Percentiles rank a stretch among this genome's conserved stretches.
These are phyloP conservation scores for Sphaeramia orbicularis DNA, from an alignment of 2,797 vertebrate genomes.

Conservation along the genomic window DNA sequence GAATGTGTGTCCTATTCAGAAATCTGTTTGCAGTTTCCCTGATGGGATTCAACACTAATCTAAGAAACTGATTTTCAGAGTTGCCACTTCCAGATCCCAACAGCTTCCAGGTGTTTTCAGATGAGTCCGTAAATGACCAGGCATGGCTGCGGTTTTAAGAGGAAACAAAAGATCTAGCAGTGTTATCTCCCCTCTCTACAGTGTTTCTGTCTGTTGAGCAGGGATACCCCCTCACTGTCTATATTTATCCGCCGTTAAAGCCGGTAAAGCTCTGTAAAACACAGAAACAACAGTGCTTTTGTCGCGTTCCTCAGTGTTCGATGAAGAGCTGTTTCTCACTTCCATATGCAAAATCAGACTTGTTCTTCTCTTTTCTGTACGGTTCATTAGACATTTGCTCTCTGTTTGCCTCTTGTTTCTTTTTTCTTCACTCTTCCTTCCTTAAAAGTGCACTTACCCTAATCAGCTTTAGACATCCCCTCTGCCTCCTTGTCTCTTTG, in stretches of 20 bases:
- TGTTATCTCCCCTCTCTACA: slow-evolving; percentile 31
- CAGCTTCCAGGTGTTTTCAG: slow-evolving; percentile 14
- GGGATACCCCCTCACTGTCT: slow-evolving; percentile 24
- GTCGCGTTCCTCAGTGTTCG: slow-evolving; percentile 18
- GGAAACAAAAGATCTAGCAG: slow-evolving; percentile 20
- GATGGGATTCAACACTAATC: slow-evolving; percentile 13
- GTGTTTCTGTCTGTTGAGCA: slow-evolving; percentile 14
- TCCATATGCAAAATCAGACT: slow-evolving; percentile 49
- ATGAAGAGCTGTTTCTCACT: slow-evolving; percentile 33
- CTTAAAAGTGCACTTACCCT: slow-evolving; percentile 20
- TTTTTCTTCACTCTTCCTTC: slow-evolving; percentile 50
- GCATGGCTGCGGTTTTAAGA: slow-evolving; percentile 16
- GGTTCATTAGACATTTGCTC: slow-evolving; percentile 60
- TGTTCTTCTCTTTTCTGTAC: slow-evolving; percentile 28
- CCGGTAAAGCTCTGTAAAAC: slow-evolving; percentile 1
- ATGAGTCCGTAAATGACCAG: neutral
- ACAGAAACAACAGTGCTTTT: slow-evolving; percentile 11
- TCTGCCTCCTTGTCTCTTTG: neutral
- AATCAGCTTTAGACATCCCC: slow-evolving; percentile 10
- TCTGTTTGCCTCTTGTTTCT: slow-evolving; percentile 46
- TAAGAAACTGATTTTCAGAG: slow-evolving; percentile 6
- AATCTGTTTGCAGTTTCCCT: slow-evolving; percentile 12
- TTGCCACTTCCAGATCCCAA: slow-evolving; percentile 18
- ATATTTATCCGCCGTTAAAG: slow-evolving; percentile 18
- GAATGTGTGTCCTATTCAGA: slow-evolving; percentile 13